These are phyloP conservation scores for Carettochelys insculpta DNA, from an alignment of 2,113 vertebrate species.

Conservation along the genomic window DNA sequence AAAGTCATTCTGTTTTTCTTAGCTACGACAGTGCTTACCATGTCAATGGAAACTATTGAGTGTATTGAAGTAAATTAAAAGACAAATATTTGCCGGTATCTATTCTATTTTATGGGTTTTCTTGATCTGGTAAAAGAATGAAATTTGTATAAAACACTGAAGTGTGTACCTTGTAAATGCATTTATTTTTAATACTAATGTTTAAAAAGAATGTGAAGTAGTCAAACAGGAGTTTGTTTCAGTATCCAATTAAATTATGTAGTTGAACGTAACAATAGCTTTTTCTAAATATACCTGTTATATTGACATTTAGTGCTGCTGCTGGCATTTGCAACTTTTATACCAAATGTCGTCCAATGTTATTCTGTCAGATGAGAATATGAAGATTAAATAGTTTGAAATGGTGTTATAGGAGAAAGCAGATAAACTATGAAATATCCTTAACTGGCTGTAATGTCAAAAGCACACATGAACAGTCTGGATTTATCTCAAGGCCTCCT, in stretches of 20 bases:
- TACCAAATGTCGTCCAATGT: conserved; percentile 25
- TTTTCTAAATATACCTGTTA: conserved; percentile 44
- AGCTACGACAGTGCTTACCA: no score
- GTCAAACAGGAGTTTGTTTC: neutral
- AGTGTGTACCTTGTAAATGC: no score
- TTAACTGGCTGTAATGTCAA: conserved; percentile 59
- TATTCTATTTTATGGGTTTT: neutral
- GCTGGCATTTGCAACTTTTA: conserved; percentile 56
- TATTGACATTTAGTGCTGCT: conserved; percentile 52
- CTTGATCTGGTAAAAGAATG: neutral
- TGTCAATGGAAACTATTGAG: neutral
- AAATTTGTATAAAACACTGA: neutral
- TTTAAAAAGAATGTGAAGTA: neutral
- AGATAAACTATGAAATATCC: conserved; percentile 39
- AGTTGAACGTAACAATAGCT: neutral
- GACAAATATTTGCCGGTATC: neutral
- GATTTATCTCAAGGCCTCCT: conserved; percentile 15
- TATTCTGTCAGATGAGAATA: conserved; percentile 33
- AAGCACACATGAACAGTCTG: conserved; percentile 31
- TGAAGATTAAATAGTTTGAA: conserved; percentile 42
- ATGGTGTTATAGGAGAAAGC: conserved; percentile 38
- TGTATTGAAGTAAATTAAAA: neutral
- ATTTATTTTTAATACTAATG: neutral
- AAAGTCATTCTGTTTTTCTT: neutral
- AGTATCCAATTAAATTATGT: neutral